Conservation (phyloP, 2,888 invertebrate species). For the Oligia latruncula region DNA sequence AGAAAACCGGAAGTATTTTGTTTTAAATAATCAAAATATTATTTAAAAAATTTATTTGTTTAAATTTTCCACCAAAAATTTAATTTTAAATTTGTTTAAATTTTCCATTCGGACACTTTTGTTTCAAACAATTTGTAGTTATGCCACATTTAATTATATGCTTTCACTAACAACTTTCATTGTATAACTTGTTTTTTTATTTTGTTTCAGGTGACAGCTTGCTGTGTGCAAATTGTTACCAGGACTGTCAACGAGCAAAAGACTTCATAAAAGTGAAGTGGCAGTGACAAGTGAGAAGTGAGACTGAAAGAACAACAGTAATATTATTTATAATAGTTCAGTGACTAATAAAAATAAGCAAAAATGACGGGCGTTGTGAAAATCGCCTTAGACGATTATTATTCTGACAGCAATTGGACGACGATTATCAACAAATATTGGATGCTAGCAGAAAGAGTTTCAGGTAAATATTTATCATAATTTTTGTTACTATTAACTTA, state of each 20-base stretch:
- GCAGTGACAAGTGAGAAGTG: slow-evolving; percentile 79
- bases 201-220: slow-evolving; percentile 86
- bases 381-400: slow-evolving; percentile 92
- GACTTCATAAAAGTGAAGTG: slow-evolving; percentile 70
- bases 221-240: slow-evolving; percentile 83
- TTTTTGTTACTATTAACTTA: background rate
- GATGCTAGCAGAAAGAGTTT: slow-evolving; percentile 93
- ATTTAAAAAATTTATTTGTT: background rate
- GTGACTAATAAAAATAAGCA: slow-evolving; percentile 64
- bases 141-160: slow-evolving; percentile 1
- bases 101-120: too few species aligned
- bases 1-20: background rate
- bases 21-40: background rate
- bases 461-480: slow-evolving; percentile 88
- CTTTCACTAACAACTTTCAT: slow-evolving; percentile 32
- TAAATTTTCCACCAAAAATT: background rate
- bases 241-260: slow-evolving; percentile 62
- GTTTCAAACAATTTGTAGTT: background rate
- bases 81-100: background rate
- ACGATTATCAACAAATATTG: slow-evolving; percentile 93
- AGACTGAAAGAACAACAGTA: slow-evolving; percentile 62
- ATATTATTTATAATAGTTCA: slow-evolving; percentile 57
- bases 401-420: slow-evolving; percentile 91
- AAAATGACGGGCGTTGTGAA: slow-evolving; percentile 92
- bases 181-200: slow-evolving; percentile 51